phyloP scores from a whole-genome alignment of 2,797 vertebrate species.

The Mormyrus proboscirostris region DNA sequence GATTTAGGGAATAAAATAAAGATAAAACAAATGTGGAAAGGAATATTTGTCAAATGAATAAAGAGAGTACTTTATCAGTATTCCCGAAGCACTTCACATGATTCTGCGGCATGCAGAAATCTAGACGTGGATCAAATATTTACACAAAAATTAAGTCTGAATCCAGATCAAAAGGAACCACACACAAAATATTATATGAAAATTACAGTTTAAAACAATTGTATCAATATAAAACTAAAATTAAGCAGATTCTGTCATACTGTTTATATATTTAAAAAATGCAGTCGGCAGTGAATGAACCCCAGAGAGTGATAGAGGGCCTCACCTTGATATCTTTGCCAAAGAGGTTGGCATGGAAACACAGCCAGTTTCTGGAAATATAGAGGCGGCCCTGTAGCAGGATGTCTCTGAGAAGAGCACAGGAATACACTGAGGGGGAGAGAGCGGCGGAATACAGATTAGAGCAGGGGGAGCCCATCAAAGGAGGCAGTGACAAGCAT shows the following conservation, averaged over 20 bases:
- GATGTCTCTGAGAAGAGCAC: conserved; percentile 88
- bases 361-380: conserved; percentile 95
- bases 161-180: not conserved
- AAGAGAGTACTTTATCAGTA: not conserved
- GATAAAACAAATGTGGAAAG: not conserved
- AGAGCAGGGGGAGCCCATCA: conserved; percentile 48
- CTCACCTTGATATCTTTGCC: conserved; percentile 90
- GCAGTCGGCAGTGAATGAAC: not conserved
- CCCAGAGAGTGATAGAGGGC: too few relatives aligned
- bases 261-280: not conserved
- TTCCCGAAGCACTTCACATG: not conserved
- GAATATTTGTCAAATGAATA: not conserved
- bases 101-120: not conserved
- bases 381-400: conserved; percentile 92
- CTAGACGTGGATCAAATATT: not conserved
- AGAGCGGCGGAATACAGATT: conserved; percentile 64
- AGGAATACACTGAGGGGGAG: conserved; percentile 81
- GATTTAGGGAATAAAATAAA: not conserved
- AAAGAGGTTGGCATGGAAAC: conserved; percentile 94
- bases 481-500: conserved; percentile 11
- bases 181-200: not conserved
- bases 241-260: not conserved
- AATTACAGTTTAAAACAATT: not conserved
- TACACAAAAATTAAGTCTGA: not conserved
- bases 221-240: not conserved